Base-by-base conservation (phyloP, 2,888 invertebrate genomes). In the Leptinotarsa juncta region DNA sequence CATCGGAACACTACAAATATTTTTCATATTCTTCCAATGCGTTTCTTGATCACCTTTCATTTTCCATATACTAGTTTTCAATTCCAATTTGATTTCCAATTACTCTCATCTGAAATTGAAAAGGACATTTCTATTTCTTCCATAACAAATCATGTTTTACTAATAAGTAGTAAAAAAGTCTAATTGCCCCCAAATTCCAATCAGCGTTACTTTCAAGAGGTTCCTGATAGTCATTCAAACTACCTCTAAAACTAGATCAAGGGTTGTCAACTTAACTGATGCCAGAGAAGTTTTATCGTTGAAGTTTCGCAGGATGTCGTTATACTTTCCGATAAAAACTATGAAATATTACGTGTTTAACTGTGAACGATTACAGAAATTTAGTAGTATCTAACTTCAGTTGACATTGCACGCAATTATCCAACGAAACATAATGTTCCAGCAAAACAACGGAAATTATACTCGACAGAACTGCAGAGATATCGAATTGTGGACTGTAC, bases 281-380 rank as follows among this genome's bases (percentile, higher is more conserved):
- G 23, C 14, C 20, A 57, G 18, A 14, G 0, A 57, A 57, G 57
- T 57, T 57, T 57, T 23, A 57, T 57, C 57, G 23, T 51, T 7
- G n/a, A 51, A 51, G 51, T 57, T 57, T 14, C 4, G 3, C 20
- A 15, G 20, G 20, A 57, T 57, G 20, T 23, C 10, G 23, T 57
- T 18, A 57, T 20, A 57, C 14, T 57, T 57, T 20, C 20, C 18
- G 57, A 57, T 15, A 57, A 20, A 57, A 57, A 57, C 15, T 57
- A 53, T 53, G 73, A 70, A 70, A 62, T 71, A 67, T 74, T 50
- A 65, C 71, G 71, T 65, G 68, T 71, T 71, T 65, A 66, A 74
- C 53, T 65, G 62, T 18, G 66, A 68, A 67, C 67, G 67, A 71
- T 51, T 62, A 67, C 53, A 42, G 69, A 70, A 53, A 70, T 65